Percentiles rank a stretch among this genome's conserved stretches.
These are phyloP conservation scores for Saguinus midas DNA, from an alignment of 2,113 vertebrate species.

Conservation along the genomic window DNA sequence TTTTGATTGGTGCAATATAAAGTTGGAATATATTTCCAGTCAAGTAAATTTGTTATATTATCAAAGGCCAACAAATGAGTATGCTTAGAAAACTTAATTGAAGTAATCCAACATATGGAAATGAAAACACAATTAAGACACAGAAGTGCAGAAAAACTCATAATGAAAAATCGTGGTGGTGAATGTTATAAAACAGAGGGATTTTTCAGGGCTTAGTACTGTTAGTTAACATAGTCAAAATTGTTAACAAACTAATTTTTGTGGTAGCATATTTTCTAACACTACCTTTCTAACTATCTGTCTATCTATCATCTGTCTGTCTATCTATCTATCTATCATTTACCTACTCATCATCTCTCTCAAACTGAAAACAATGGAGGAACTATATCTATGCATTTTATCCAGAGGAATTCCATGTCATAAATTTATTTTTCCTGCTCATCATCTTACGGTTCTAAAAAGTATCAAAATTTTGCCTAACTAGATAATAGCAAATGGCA, in stretches of 20 bases:
- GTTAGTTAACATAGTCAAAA: not conserved
- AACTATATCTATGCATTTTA: not conserved
- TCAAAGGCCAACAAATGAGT: not conserved
- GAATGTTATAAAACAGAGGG: not conserved
- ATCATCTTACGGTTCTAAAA: not conserved
- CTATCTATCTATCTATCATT: not conserved
- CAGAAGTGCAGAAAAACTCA: conserved; percentile 31
- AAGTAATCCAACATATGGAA: conserved; percentile 52
- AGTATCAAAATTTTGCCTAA: not conserved
- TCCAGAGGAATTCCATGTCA: not conserved
- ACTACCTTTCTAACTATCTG: not conserved
- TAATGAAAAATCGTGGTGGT: not conserved
- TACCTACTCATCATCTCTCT: not conserved
- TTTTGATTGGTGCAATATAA: conserved; percentile 56
- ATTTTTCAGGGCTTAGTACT: not conserved
- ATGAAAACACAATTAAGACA: conserved; percentile 15
- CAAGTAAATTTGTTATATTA: conserved; percentile 53
- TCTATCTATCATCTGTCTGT: not conserved
- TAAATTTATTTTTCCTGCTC: not conserved
- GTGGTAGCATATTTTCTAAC: not conserved
- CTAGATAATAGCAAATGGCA: not conserved
- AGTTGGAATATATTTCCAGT: conserved; percentile 53
- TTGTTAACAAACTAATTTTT: not conserved
- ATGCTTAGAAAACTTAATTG: conserved; percentile 62
- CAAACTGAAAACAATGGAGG: not conserved